A percentile compares a stretch with the other conserved stretches of the same genome.
Evolutionary conservation across 2,113 vertebrate species (phyloP).

Genomic region (Pomatorhinus ruficollis): DNA sequence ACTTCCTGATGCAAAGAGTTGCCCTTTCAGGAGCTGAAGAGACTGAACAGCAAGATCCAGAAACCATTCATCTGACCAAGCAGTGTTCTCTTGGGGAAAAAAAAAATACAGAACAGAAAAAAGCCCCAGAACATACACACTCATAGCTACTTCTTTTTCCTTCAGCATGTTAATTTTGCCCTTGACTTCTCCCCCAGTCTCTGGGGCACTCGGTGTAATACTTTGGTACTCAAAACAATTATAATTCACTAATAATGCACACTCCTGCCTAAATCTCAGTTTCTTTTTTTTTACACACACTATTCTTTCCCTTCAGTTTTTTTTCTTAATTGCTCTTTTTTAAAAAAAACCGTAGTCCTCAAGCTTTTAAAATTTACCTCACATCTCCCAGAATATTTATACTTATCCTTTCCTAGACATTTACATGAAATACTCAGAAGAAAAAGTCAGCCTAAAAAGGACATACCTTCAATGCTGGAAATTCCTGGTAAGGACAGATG

Average conservation of each 20-base stretch:
- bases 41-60: slow-evolving; percentile 27
- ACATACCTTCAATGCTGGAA: slow-evolving; percentile 72
- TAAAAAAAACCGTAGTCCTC: neutral
- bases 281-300: neutral
- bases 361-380: neutral
- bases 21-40: slow-evolving; percentile 5
- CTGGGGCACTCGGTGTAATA: neutral
- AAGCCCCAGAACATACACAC: neutral
- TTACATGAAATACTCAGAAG: neutral
- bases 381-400: neutral
- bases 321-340: neutral
- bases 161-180: neutral
- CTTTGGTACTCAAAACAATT: neutral
- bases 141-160: neutral
- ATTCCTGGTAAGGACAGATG: slow-evolving; percentile 72
- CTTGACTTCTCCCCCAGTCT: neutral
- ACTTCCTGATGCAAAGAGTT: slow-evolving; percentile 12
- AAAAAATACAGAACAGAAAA: neutral
- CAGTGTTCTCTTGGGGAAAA: neutral
- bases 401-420: neutral
- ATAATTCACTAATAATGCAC: neutral
- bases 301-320: neutral
- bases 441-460: neutral
- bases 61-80: neutral
- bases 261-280: neutral